These are phyloP conservation scores for Diglossa brunneiventris DNA, from an alignment of 2,113 vertebrate species.

Conservation along the genomic window DNA sequence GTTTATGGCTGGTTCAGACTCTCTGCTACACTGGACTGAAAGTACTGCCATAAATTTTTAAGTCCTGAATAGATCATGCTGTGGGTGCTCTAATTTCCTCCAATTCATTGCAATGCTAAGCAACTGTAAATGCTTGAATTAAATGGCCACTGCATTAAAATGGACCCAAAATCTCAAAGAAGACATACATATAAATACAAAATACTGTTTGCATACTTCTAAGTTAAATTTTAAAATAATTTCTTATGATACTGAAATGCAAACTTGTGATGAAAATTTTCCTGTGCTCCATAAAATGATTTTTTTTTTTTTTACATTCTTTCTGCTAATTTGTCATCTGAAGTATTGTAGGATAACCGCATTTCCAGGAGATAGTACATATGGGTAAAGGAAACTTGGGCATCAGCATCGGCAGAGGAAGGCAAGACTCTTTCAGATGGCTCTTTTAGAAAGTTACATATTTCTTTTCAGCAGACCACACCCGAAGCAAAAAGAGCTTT, in stretches of 20 bases:
- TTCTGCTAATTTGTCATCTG: background rate
- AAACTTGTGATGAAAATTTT: background rate
- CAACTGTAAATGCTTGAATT: background rate
- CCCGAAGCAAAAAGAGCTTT: background rate
- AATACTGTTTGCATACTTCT: background rate
- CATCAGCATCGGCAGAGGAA: background rate
- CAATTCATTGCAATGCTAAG: background rate
- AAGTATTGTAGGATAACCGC: background rate
- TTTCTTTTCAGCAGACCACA: background rate
- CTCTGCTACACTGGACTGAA: background rate
- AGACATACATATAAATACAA: background rate
- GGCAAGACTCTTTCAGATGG: background rate
- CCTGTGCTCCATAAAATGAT: fast-evolving
- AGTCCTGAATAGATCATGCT: background rate
- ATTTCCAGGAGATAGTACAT: background rate
- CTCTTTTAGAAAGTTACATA: background rate
- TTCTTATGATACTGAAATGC: background rate
- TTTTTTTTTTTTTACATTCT: background rate
- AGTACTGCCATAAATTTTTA: background rate
- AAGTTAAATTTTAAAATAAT: background rate
- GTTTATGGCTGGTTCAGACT: background rate
- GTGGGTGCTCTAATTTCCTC: background rate
- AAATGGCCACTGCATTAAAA: background rate
- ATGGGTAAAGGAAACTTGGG: background rate
- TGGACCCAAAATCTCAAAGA: background rate